Conservation (phyloP, 1,140 invertebrate genomes). For the Bombus soroeensis region DNA sequence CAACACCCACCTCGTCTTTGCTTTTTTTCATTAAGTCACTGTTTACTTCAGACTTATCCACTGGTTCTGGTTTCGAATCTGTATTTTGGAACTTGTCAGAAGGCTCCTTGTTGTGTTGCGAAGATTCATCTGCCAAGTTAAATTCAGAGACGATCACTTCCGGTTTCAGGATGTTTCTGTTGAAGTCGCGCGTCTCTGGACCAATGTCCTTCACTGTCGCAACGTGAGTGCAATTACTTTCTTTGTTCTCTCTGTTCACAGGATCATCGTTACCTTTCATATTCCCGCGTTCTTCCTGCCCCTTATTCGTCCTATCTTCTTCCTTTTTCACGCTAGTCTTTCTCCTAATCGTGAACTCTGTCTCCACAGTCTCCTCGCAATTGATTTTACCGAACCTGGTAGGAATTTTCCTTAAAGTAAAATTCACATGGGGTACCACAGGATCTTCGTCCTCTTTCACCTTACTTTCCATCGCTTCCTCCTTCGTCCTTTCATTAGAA, state of each 20-base stretch:
- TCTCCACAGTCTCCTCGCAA: conserved; percentile 16
- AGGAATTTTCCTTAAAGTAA: conserved; percentile 51
- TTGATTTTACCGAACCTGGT: conserved; percentile 25
- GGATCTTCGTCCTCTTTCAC: conserved; percentile 43
- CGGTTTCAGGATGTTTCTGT: conserved; percentile 23
- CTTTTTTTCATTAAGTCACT: not conserved
- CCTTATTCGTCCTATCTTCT: not conserved
- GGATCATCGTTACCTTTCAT: not conserved
- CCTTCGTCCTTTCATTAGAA: not conserved
- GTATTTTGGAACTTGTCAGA: not conserved
- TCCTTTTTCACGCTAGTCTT: conserved; percentile 2
- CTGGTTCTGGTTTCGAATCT: not conserved
- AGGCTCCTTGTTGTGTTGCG: not conserved
- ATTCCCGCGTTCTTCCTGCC: not conserved
- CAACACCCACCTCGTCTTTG: not conserved
- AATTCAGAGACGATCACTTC: conserved; percentile 43
- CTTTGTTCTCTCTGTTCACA: not conserved
- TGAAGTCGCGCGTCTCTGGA: not conserved
- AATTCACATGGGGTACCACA: conserved; percentile 50
- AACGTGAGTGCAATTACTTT: not conserved
- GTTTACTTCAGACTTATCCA: too few relatives aligned
- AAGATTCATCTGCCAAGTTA: not conserved
- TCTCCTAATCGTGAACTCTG: conserved; percentile 31
- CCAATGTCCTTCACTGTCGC: not conserved
- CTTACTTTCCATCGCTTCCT: not conserved